phyloP scores from a whole-genome alignment of 2,113 vertebrate genomes.

The Albula goreensis region DNA sequence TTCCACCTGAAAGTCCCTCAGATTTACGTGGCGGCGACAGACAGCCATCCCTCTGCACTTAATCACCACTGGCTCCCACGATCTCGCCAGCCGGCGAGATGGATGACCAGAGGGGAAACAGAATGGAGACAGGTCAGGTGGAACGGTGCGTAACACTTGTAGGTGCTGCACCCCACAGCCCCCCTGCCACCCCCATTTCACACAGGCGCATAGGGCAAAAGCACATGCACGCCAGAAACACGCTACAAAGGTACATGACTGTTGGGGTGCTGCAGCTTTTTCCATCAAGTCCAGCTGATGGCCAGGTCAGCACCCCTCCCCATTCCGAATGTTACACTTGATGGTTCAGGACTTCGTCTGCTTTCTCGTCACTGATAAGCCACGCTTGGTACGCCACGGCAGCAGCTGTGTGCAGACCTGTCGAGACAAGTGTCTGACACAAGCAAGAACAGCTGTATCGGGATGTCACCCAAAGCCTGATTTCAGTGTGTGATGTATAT shows the following conservation, averaged over 20 bases:
- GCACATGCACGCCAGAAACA: not conserved
- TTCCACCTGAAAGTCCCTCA: conserved; percentile 61
- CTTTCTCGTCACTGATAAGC: not conserved
- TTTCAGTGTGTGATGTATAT: not conserved
- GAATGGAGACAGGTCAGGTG: conserved; percentile 63
- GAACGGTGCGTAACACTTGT: conserved; percentile 53
- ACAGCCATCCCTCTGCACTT: conserved; percentile 64
- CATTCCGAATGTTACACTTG: not conserved
- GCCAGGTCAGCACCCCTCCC: conserved; percentile 6
- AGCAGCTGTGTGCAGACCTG: not conserved
- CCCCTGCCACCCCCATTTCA: not conserved
- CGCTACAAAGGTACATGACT: not conserved
- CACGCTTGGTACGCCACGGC: not conserved
- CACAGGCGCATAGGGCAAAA: not conserved
- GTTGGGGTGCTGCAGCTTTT: not conserved
- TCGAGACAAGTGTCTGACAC: not conserved
- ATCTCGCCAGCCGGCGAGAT: conserved; percentile 53
- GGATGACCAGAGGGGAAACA: conserved; percentile 69
- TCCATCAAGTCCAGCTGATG: not conserved
- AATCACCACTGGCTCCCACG: conserved; percentile 63
- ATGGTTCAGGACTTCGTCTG: not conserved
- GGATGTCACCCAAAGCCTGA: conserved; percentile 1
- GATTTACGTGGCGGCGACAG: conserved; percentile 60
- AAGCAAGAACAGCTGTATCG: not conserved
- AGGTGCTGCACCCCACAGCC: conserved; percentile 24